Evolutionary conservation across 2,113 vertebrate genomes (phyloP), one percentile per base, ranked within the genome.

Genomic region (Climacteris rufus): DNA sequence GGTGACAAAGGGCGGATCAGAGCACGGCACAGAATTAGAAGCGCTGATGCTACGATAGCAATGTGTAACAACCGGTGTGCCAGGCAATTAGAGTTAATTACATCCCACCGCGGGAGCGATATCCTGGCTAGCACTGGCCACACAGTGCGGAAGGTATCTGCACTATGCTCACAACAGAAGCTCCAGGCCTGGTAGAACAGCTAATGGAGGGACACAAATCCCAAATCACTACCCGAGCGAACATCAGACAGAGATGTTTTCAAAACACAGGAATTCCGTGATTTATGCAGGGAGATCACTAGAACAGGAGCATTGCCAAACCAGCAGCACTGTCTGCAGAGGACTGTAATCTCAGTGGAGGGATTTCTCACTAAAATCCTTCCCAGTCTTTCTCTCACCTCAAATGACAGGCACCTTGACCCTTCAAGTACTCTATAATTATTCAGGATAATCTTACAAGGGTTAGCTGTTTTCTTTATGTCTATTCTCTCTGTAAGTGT

Each of bases 161-260:
- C 50, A 49, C 14, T 9, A 45, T 4, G n/a, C 22, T 31, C 60
- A 22, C 35, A 74, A 25, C 25, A 56, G 4, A 37, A 33, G 31
- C 22, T 50, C 42, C 44, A 47, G 33, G 12, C 25, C 33, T 79
- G 39, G 16, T 7, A 49, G 15, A 56, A 25, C 5, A 61, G 23
- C 22, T 39, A 42, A 45, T 27, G 11, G 24, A 87, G 20, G 7
- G 9, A 80, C 18, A 6, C n/a, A 61, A n/a, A 83, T 15, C 56
- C 64, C 64, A 69, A 69, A 42, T 61, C 6, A 27, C 22, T 44
- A 45, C 9, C 20, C 0, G 0, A 45, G 5, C 5, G 10, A 61
- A 20, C 16, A 40, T 18, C 13, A n/a, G 13, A 52, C 13, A 52
- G 14, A 68, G 9, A 59, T 16, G 27, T 20, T 79, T 27, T n/a